A percentile compares a stretch with the other conserved stretches of the same genome.
Conservation (phyloP, 2,888 invertebrate genomes). For the Chelonus formosanus region DNA sequence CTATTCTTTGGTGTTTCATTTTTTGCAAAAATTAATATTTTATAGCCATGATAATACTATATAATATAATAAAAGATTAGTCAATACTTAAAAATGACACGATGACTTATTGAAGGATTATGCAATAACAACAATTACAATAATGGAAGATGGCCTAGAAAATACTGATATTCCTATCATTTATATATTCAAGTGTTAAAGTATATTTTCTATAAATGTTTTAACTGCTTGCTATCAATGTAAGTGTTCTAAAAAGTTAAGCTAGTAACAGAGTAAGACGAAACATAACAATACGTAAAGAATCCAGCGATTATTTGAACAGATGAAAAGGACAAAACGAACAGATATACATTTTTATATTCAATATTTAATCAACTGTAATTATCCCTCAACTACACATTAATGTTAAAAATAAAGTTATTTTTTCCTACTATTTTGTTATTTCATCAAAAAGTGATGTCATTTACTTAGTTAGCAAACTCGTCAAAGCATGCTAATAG, state of each 20-base stretch:
- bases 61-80: slow-evolving; percentile 7
- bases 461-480: too few relatives aligned
- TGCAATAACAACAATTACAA: slow-evolving; percentile 1
- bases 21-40: too few relatives aligned
- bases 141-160: slow-evolving; percentile 10
- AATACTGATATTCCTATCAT: slow-evolving; percentile 15
- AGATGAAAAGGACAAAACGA: slow-evolving; percentile 2
- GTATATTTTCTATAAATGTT: slow-evolving; percentile 12
- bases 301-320: slow-evolving; percentile 8
- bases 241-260: background rate
- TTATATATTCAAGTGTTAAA: slow-evolving; percentile 2
- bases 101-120: slow-evolving; percentile 19
- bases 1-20: too few relatives aligned
- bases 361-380: slow-evolving; percentile 4
- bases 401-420: too few relatives aligned
- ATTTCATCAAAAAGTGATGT: too few relatives aligned
- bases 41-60: background rate
- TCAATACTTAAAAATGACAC: slow-evolving; percentile 19
- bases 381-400: too few relatives aligned
- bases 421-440: too few relatives aligned
- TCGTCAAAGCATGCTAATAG: too few relatives aligned
- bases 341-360: background rate
- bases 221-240: slow-evolving; percentile 1
- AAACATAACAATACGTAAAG: background rate
- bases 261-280: background rate